Evolutionary conservation across 1,140 invertebrate genomes (phyloP).

Genomic region (Lepidurus packardi): DNA sequence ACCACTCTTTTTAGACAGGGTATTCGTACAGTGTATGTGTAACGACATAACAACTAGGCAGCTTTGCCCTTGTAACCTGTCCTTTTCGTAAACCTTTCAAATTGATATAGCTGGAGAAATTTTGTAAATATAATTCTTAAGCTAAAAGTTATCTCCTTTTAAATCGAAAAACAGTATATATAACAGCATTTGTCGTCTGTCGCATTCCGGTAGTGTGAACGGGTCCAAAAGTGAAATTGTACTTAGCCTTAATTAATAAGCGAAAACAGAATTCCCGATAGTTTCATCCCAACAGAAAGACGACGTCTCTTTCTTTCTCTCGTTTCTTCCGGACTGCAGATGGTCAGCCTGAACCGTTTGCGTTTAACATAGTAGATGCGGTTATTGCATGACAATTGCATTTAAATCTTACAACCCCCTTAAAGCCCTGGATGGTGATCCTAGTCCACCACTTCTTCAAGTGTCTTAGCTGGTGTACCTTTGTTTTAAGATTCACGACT

Average conservation of each 20-base stretch:
- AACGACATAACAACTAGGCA: slow-evolving; percentile 15
- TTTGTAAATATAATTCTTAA: slow-evolving; percentile 22
- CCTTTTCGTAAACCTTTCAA: slow-evolving; percentile 19
- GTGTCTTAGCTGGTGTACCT: slow-evolving; percentile 4
- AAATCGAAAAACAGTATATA: neutral
- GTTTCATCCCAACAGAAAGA: neutral
- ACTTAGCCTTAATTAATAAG: too few relatives aligned
- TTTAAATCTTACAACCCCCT: neutral
- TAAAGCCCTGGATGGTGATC: neutral
- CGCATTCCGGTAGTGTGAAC: neutral
- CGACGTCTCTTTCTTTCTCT: neutral
- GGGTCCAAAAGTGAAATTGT: neutral
- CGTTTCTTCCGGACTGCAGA: neutral
- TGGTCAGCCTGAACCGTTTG: neutral
- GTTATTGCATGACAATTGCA: neutral
- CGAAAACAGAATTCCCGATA: too few relatives aligned
- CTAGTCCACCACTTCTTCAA: neutral
- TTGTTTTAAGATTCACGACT: neutral
- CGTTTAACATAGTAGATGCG: neutral
- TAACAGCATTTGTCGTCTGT: neutral
- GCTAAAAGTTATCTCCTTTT: neutral
- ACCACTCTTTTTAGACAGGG: slow-evolving; percentile 19
- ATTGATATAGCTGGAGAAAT: slow-evolving; percentile 16
- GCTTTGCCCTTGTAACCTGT: slow-evolving; percentile 21
- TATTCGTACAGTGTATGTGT: slow-evolving; percentile 22